Evolutionary conservation across 1,140 invertebrate species (phyloP).

Genomic region (Ericerus pela): DNA sequence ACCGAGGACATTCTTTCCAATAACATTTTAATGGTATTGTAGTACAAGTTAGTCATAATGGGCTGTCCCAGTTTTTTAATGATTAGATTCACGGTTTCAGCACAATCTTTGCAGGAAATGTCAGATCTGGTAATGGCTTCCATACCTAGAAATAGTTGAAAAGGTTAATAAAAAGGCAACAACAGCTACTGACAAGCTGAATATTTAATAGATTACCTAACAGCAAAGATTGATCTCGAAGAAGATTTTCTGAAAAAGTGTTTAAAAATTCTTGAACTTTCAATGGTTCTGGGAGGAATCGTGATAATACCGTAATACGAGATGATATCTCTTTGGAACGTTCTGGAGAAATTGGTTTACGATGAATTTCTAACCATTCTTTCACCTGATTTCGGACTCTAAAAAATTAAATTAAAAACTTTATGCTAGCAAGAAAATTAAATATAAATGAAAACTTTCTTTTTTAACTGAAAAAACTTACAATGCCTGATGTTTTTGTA

Average conservation of each 20-base stretch:
- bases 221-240: constrained; percentile 51
- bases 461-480: constrained; percentile 30
- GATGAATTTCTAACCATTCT: constrained; percentile 70
- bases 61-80: constrained; percentile 85
- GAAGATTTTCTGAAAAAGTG: constrained; percentile 71
- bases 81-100: constrained; percentile 59
- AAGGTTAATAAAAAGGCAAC: background rate
- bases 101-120: constrained; percentile 80
- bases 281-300: constrained; percentile 78
- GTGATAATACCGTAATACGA: constrained; percentile 42
- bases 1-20: constrained; percentile 86
- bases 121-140: constrained; percentile 72
- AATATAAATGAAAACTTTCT: constrained; percentile 4
- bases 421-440: constrained; percentile 17
- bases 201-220: background rate
- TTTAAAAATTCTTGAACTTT: constrained; percentile 84
- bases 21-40: constrained; percentile 88
- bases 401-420: constrained; percentile 15
- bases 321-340: constrained; percentile 49
- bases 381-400: constrained; percentile 66
- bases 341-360: constrained; percentile 42
- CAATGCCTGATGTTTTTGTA: constrained; percentile 81
- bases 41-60: constrained; percentile 86
- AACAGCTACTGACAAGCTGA: background rate
- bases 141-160: constrained; percentile 39